These are phyloP conservation scores for Trachythela sp. DNA, from an alignment of 64 coral and sea anemone genomes.

Conservation along the genomic window DNA sequence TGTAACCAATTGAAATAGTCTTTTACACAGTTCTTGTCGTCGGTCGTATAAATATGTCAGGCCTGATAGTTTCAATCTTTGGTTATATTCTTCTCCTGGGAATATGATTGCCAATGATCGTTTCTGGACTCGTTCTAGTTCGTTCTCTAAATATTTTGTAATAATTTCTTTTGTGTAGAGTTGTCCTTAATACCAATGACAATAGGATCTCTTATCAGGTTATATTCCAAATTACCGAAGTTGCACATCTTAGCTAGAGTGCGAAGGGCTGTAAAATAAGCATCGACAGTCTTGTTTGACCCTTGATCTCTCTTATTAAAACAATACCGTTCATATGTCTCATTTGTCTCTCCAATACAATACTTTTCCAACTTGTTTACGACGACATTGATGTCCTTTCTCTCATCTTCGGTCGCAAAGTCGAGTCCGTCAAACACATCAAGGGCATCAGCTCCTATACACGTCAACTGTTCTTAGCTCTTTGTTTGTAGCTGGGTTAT, in stretches of 20 bases:
- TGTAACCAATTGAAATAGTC: too few species aligned
- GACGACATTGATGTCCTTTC: not conserved
- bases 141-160: too few species aligned
- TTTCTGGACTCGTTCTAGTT: too few species aligned
- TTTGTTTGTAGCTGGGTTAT: not conserved
- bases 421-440: slow-evolving; percentile 28
- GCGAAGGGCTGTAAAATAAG: slow-evolving; percentile 33
- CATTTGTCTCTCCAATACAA: not conserved
- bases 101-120: too few species aligned
- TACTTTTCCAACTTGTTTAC: not conserved
- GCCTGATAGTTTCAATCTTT: too few species aligned
- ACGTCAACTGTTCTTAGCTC: slow-evolving; percentile 25
- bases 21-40: too few species aligned
- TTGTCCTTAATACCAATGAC: slow-evolving; percentile 45
- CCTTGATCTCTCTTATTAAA: slow-evolving; percentile 15
- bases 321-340: not conserved
- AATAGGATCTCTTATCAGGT: slow-evolving; percentile 33
- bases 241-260: slow-evolving; percentile 29
- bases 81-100: too few species aligned
- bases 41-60: too few species aligned
- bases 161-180: slow-evolving; percentile 30
- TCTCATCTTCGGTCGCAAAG: not conserved
- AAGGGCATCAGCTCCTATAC: slow-evolving; percentile 11
- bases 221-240: slow-evolving; percentile 19
- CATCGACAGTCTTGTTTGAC: slow-evolving; percentile 24